These are phyloP conservation scores for Prinia subflava DNA, from an alignment of 2,113 vertebrate genomes.

Conservation along the genomic window DNA sequence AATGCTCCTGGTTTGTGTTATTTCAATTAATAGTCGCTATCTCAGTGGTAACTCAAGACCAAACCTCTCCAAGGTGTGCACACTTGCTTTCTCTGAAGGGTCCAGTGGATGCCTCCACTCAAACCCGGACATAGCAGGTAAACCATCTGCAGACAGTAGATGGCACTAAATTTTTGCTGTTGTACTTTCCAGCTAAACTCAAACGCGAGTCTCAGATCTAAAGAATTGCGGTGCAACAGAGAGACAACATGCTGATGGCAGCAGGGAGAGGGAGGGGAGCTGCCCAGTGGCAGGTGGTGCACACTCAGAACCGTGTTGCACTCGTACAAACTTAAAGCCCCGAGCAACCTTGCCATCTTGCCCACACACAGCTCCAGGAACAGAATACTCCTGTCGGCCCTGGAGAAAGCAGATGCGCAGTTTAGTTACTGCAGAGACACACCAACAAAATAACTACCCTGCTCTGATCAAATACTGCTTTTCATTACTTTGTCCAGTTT, in stretches of 20 bases:
- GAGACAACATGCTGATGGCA: fast-evolving
- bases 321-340: fast-evolving
- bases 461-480: fast-evolving
- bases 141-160: neutral
- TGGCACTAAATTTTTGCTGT: neutral
- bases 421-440: neutral
- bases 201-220: neutral
- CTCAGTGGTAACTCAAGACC: neutral
- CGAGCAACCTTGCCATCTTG: neutral
- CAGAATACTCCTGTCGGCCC: neutral
- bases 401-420: neutral
- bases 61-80: neutral
- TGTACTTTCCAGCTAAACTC: neutral
- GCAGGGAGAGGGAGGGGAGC: neutral
- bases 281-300: neutral
- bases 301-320: too few species aligned
- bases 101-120: neutral
- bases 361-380: neutral
- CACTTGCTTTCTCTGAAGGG: too few species aligned
- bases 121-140: neutral
- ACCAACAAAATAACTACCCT: fast-evolving
- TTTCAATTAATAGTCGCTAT: neutral
- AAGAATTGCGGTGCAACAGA: fast-evolving
- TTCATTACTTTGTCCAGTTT: neutral
- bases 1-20: neutral